A percentile compares a stretch with the other conserved stretches of the same genome.
phyloP scores from a whole-genome alignment of 1,140 invertebrate species.

The Dysdera silvatica region DNA sequence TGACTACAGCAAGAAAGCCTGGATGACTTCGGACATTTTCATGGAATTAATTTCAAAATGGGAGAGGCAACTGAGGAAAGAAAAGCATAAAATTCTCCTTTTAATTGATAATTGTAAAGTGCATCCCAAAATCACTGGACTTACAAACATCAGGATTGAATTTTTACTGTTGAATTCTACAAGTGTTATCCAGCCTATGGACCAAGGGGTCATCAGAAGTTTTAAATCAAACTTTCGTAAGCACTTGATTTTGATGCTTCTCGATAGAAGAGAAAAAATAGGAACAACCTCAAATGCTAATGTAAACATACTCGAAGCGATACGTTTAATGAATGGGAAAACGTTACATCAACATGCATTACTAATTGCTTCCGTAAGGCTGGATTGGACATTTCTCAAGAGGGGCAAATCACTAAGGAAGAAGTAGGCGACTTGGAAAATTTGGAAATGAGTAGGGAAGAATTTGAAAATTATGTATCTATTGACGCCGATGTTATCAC shows the following conservation, averaged over 20 bases:
- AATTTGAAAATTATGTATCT: slow-evolving; percentile 11
- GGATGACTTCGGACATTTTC: neutral
- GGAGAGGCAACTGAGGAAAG: neutral
- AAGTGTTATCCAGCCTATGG: slow-evolving; percentile 1
- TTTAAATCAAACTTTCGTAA: neutral
- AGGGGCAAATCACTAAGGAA: neutral
- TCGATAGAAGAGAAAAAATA: neutral
- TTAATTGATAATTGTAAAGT: too few species aligned
- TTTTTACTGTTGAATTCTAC: slow-evolving; percentile 8
- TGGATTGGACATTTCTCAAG: neutral
- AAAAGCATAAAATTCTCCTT: neutral
- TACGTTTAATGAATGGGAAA: neutral
- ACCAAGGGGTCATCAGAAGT: slow-evolving; percentile 3
- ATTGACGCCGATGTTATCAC: neutral
- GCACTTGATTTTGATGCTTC: neutral
- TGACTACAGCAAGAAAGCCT: neutral
- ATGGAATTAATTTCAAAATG: neutral
- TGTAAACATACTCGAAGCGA: neutral
- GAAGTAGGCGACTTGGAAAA: neutral
- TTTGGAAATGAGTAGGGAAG: neutral
- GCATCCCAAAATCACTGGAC: slow-evolving; percentile 1
- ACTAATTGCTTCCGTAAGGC: neutral
- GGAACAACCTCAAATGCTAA: neutral
- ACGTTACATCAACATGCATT: neutral
- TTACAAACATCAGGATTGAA: slow-evolving; percentile 11